phyloP scores from a whole-genome alignment of 2,797 vertebrate genomes.

The Hydrophis major region DNA sequence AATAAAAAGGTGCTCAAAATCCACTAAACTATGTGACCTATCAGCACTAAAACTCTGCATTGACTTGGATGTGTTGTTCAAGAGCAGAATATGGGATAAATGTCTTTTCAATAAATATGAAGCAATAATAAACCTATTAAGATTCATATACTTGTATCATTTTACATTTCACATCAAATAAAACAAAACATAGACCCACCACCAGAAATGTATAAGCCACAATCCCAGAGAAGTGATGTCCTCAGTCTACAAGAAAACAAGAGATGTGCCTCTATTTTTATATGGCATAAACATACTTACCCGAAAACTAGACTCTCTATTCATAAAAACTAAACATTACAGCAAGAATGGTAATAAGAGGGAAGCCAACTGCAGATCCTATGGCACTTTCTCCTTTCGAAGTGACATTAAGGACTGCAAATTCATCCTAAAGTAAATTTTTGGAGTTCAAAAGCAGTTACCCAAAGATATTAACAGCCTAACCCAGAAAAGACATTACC shows the following conservation, averaged over 20 bases:
- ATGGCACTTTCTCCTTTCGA: not conserved
- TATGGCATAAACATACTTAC: not conserved
- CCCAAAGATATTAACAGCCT: not conserved
- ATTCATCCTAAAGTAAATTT: not conserved
- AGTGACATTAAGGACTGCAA: not conserved
- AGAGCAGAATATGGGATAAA: not conserved
- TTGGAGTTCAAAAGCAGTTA: not conserved
- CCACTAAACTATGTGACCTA: not conserved
- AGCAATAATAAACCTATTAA: not conserved
- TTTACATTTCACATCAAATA: not conserved
- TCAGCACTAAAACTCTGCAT: not conserved
- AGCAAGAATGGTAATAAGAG: not conserved
- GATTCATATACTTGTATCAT: not conserved
- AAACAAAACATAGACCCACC: not conserved
- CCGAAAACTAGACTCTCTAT: not conserved
- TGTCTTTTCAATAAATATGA: not conserved
- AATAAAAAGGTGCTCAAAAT: not conserved
- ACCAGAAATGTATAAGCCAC: not conserved
- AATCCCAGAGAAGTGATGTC: not conserved
- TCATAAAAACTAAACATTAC: not conserved
- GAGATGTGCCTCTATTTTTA: not conserved
- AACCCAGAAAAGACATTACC: not conserved
- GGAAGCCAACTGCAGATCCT: not conserved
- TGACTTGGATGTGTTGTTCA: not conserved
- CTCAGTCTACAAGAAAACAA: not conserved